These are phyloP conservation scores for Lepisosteus oculatus DNA, from an alignment of 2,113 vertebrate species.

Conservation along the genomic window DNA sequence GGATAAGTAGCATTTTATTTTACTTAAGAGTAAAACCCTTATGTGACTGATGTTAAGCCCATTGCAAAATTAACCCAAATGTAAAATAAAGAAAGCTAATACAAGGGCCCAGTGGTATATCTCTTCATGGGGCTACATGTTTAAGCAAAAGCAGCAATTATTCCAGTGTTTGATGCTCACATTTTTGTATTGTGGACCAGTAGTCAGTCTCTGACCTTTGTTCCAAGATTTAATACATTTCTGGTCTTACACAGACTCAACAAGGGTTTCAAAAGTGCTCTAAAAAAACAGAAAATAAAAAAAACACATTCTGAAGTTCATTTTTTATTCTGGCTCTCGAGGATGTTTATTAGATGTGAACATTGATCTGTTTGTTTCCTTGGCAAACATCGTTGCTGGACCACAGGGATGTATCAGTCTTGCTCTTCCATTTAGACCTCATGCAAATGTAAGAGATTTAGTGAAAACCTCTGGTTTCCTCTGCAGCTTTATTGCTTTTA, in stretches of 20 bases:
- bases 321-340: neutral
- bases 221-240: neutral
- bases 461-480: neutral
- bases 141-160: constrained; percentile 13
- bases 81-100: neutral
- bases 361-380: constrained; percentile 8
- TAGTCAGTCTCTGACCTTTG: neutral
- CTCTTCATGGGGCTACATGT: constrained; percentile 21
- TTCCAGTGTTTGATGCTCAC: neutral
- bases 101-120: constrained; percentile 11
- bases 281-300: no score
- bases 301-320: neutral
- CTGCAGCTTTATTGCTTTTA: neutral
- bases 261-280: neutral
- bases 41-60: no score
- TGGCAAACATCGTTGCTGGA: neutral
- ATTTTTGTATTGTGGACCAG: neutral
- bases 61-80: neutral
- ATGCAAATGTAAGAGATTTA: constrained; percentile 1
- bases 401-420: neutral
- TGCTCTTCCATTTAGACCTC: neutral
- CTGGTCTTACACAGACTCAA: neutral
- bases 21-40: neutral
- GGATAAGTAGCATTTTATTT: no score
- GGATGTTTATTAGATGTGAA: neutral